phyloP scores from a whole-genome alignment of 2,113 vertebrate genomes.

The Nyctereutes procyonoides region DNA sequence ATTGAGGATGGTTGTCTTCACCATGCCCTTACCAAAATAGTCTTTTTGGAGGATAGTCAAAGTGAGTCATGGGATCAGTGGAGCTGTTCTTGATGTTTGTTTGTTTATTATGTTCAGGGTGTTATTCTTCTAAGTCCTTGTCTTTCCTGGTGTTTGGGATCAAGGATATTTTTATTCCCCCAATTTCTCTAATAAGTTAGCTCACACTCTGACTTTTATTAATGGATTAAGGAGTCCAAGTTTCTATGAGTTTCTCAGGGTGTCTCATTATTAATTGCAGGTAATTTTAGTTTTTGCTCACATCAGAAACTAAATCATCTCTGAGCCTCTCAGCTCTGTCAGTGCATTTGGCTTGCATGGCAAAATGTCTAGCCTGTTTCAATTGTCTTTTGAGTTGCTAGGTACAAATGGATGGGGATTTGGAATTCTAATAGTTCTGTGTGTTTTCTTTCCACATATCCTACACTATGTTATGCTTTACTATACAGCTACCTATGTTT shows the following conservation, averaged over 20 bases:
- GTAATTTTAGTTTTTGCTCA: constrained; percentile 77
- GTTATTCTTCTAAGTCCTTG: neutral
- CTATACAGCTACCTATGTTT: neutral
- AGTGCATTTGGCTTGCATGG: constrained; percentile 59
- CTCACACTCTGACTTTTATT: constrained; percentile 50
- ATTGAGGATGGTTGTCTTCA: neutral
- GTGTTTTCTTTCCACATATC: neutral
- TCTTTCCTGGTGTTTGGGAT: neutral
- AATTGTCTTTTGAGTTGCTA: neutral
- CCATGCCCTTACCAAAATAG: fast-evolving
- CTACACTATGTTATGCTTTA: neutral
- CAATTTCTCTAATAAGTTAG: neutral
- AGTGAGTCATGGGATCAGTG: neutral
- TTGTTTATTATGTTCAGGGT: neutral
- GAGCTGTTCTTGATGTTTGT: neutral
- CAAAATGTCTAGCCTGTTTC: constrained; percentile 9
- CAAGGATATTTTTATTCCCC: constrained; percentile 11
- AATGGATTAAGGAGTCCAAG: constrained; percentile 57
- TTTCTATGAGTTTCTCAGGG: constrained; percentile 63
- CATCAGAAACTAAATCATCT: constrained; percentile 57
- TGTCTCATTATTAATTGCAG: constrained; percentile 77
- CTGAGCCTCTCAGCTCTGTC: constrained; percentile 64
- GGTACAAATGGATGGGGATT: neutral
- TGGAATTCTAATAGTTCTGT: neutral
- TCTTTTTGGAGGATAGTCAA: neutral